Conservation (phyloP, 2,888 invertebrate species). For the Andrena trimmerana region DNA sequence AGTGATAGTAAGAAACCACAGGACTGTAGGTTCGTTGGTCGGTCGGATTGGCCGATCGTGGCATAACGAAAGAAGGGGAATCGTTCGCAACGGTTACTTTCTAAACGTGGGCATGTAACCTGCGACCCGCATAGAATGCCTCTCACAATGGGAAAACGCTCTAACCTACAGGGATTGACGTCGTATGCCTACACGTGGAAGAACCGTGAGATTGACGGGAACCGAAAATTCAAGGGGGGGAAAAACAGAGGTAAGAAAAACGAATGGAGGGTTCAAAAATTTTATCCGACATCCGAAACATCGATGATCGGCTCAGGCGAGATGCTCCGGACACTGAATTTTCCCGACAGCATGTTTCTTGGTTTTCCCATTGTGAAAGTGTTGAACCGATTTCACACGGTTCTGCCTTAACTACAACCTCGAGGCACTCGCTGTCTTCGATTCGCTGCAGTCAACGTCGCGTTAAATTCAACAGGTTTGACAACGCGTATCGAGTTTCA, state of each 20-base stretch:
- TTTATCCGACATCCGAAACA: too few species aligned
- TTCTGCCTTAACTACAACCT: neutral
- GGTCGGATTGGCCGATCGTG: conserved; percentile 37
- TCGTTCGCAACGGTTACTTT: conserved; percentile 75
- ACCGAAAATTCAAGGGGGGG: conserved; percentile 22
- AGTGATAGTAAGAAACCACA: conserved; percentile 41
- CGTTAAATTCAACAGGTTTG: too few species aligned
- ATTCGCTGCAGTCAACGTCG: too few species aligned
- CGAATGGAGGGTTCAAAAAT: too few species aligned
- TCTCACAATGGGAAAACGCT: conserved; percentile 79
- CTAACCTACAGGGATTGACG: conserved; percentile 72
- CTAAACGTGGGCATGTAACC: conserved; percentile 81
- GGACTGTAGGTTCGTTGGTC: conserved; percentile 12
- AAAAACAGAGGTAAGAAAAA: neutral
- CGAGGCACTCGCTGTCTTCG: too few species aligned
- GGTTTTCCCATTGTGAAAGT: conserved; percentile 24
- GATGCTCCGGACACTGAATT: too few species aligned
- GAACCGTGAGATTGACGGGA: conserved; percentile 51
- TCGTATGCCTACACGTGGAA: conserved; percentile 56
- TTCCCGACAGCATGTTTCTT: too few species aligned
- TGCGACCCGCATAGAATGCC: conserved; percentile 80
- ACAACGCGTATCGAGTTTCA: too few species aligned
- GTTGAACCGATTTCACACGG: conserved; percentile 22
- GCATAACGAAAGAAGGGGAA: conserved; percentile 48
- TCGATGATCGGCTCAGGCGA: too few species aligned